Evolutionary conservation across 2,888 invertebrate species (phyloP).

Genomic region (Onchidella celtica): DNA sequence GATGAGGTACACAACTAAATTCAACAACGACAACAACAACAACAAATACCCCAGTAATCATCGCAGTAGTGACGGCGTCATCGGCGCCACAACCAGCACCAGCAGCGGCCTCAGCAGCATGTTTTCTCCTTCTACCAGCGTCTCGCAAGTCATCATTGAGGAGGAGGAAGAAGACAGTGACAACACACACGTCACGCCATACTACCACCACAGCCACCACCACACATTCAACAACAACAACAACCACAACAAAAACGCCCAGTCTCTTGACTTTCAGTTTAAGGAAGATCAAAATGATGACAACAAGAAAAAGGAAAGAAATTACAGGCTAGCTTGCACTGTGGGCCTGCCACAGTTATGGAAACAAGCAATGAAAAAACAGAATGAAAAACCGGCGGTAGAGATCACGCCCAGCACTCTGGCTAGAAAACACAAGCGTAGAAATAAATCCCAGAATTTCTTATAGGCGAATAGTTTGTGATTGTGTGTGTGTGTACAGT

Average conservation of each 20-base stretch:
- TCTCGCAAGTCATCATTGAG: slow-evolving; percentile 39
- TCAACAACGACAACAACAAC: not conserved
- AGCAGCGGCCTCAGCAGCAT: not conserved
- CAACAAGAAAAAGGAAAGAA: not conserved
- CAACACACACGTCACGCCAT: not conserved
- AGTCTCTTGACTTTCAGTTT: not conserved
- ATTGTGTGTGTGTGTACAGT: too few species aligned
- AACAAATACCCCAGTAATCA: not conserved
- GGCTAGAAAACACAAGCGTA: not conserved
- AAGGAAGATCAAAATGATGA: not conserved
- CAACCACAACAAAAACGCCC: not conserved
- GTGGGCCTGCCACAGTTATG: slow-evolving; percentile 12
- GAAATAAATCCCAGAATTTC: not conserved
- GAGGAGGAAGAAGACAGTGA: slow-evolving; percentile 24
- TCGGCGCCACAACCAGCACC: not conserved
- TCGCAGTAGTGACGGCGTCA: not conserved
- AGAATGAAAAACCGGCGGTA: not conserved
- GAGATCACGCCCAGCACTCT: not conserved
- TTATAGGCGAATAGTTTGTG: not conserved
- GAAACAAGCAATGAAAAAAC: slow-evolving; percentile 7
- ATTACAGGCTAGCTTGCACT: not conserved
- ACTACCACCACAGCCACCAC: not conserved
- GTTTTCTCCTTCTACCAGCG: slow-evolving; percentile 28
- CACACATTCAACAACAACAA: not conserved
- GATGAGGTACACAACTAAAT: not conserved